These are phyloP conservation scores for Fregata magnificens DNA, from an alignment of 2,113 vertebrate genomes.

Conservation along the genomic window DNA sequence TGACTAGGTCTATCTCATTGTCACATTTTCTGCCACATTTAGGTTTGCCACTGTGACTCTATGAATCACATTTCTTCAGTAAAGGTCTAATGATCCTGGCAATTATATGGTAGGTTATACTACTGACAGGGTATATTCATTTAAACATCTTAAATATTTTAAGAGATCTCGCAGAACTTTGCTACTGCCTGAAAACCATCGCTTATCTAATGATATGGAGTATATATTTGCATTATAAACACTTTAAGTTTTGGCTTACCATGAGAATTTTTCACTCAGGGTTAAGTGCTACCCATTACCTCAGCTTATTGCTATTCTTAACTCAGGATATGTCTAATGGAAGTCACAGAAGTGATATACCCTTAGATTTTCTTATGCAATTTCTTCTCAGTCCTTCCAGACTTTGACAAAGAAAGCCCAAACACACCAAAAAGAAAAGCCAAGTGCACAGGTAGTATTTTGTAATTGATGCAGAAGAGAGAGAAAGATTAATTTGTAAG, in stretches of 20 bases:
- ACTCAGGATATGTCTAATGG: background rate
- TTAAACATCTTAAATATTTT: background rate
- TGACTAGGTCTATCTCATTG: background rate
- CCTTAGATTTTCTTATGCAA: background rate
- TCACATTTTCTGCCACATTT: background rate
- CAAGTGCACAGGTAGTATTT: background rate
- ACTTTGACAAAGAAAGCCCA: background rate
- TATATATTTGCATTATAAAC: background rate
- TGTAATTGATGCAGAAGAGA: background rate
- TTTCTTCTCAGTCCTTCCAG: background rate
- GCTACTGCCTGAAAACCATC: background rate
- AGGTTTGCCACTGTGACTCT: background rate
- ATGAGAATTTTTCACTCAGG: background rate
- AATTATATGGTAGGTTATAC: background rate
- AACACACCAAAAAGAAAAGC: background rate
- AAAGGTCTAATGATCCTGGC: background rate
- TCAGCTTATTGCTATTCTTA: background rate
- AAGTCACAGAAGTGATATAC: background rate
- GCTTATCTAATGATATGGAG: background rate
- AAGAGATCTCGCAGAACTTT: background rate
- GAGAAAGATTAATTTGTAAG: background rate
- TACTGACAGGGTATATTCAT: background rate
- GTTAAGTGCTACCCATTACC: background rate
- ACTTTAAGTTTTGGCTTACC: background rate
- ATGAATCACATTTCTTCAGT: background rate